phyloP scores from a whole-genome alignment of 2,888 invertebrate species.

The Cheilosia scutellata region DNA sequence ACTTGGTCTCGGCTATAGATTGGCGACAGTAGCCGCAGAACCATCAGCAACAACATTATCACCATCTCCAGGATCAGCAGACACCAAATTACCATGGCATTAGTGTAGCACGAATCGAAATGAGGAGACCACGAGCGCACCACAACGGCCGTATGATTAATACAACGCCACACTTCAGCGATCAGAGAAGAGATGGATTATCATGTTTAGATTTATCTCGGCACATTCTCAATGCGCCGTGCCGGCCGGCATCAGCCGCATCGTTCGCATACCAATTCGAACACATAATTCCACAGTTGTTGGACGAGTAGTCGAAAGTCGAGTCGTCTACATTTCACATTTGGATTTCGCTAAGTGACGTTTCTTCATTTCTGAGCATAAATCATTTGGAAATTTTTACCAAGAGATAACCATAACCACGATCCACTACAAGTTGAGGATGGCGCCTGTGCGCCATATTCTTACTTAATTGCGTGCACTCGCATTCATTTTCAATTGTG shows the following conservation, averaged over 20 bases:
- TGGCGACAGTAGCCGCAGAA: slow-evolving; percentile 52
- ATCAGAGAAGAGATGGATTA: slow-evolving; percentile 70
- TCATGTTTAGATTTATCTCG: slow-evolving; percentile 74
- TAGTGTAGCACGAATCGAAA: slow-evolving; percentile 15
- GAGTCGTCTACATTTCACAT: slow-evolving; percentile 63
- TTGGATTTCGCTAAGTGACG: slow-evolving; percentile 70
- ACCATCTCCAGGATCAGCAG: slow-evolving; percentile 57
- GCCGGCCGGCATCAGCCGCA: slow-evolving; percentile 48
- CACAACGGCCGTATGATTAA: slow-evolving; percentile 51
- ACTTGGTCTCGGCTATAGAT: slow-evolving; percentile 17
- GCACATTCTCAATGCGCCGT: slow-evolving; percentile 58
- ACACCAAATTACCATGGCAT: slow-evolving; percentile 69
- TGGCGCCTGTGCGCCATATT: slow-evolving; percentile 72
- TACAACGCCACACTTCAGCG: slow-evolving; percentile 68
- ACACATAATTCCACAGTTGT: slow-evolving; percentile 45
- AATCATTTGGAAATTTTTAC: slow-evolving; percentile 70
- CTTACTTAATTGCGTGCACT: slow-evolving; percentile 65
- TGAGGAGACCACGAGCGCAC: slow-evolving; percentile 17
- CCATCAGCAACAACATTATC: slow-evolving; percentile 56
- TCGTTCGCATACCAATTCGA: slow-evolving; percentile 68
- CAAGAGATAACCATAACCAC: slow-evolving; percentile 59
- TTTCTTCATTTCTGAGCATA: slow-evolving; percentile 68
- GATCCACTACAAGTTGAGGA: slow-evolving; percentile 46
- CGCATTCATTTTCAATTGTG: slow-evolving; percentile 61
- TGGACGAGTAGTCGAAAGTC: too few relatives aligned